Evolutionary conservation across 2,888 invertebrate genomes (phyloP).

Genomic region (Drosophila paranaensis): DNA sequence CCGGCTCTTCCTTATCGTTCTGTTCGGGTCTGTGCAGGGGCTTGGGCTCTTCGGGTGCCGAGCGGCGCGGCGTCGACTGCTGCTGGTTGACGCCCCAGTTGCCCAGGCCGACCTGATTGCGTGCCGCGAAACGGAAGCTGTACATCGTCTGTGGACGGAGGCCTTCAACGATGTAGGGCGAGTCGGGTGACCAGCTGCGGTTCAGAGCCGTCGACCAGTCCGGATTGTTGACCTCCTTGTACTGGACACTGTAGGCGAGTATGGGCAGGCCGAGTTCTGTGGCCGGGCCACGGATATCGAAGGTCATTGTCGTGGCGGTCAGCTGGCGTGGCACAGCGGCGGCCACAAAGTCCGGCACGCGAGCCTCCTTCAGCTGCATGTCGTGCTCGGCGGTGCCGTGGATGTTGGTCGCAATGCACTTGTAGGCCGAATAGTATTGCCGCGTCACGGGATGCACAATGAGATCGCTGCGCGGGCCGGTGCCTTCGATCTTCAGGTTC

Average conservation of each 20-base stretch:
- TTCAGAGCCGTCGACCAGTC: slow-evolving; percentile 90
- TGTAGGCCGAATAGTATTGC: slow-evolving; percentile 90
- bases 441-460: slow-evolving; percentile 89
- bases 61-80: slow-evolving; percentile 91
- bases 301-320: slow-evolving; percentile 94
- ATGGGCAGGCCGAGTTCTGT: slow-evolving; percentile 91
- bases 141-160: slow-evolving; percentile 91
- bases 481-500: slow-evolving; percentile 87
- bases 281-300: slow-evolving; percentile 90
- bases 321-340: slow-evolving; percentile 89
- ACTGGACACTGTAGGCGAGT: slow-evolving; percentile 90
- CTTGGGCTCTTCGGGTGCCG: slow-evolving; percentile 90
- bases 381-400: slow-evolving; percentile 89
- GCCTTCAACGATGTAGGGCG: slow-evolving; percentile 92
- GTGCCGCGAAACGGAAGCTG: slow-evolving; percentile 92
- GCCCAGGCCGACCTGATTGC: slow-evolving; percentile 93
- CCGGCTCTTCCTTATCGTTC: slow-evolving; percentile 85
- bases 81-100: slow-evolving; percentile 89
- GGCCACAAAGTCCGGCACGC: slow-evolving; percentile 88
- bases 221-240: slow-evolving; percentile 88
- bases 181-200: slow-evolving; percentile 92
- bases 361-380: slow-evolving; percentile 91
- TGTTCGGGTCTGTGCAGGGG: slow-evolving; percentile 86
- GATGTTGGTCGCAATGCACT: slow-evolving; percentile 92
- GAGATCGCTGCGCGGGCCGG: slow-evolving; percentile 90